Evolutionary conservation across 2,888 invertebrate species (phyloP), one percentile per base, ranked within the genome.

Genomic region (Aleiodes leptofemur): DNA sequence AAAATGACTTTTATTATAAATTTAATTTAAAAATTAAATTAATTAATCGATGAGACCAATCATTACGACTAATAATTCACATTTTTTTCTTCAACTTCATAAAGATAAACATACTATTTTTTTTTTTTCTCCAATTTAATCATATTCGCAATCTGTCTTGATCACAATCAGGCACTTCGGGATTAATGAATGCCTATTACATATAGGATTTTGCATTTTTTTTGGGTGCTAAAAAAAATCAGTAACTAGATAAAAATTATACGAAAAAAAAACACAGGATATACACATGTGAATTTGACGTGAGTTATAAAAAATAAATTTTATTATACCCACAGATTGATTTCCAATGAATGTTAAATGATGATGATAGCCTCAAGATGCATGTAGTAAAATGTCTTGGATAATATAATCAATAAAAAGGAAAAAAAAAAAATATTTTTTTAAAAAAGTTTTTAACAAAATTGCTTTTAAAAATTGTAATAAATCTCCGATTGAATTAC

Each of bases 301-400:
- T 14, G 48, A 16, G 23, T 16, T 38, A 64, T 64, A 64, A 64
- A 64, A 64, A 43, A 11, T 11, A 23, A 48, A 64, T 64, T 64
- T 64, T 64, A 64, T 43, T 43, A 23, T 43, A 23, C 43, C 23
- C 7, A 9, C 43, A 43, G 48, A 64, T 64, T 64, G 43, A 64
- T 64, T 64, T 11, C 48, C 23, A 43, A 64, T 64, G 43, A 48
- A 43, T 43, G 64, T 64, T 48, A 64, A 29, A 14, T 43, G 23
- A 43, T 23, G 57, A 13, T 11, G 11, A 57, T 9, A 43, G 48
- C 48, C 16, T 59, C 34, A n/a, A 38, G 34, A 34, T 34, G 59
- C 16, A 55, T 55, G 14, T 16, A 23, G 55, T 16, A 11, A 55
- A 55, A 55, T 16, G 14, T 55, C 16, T 55, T 8, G 55, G 14